Conservation (phyloP, 2,888 invertebrate species). For the Caenorhabditis becei region DNA sequence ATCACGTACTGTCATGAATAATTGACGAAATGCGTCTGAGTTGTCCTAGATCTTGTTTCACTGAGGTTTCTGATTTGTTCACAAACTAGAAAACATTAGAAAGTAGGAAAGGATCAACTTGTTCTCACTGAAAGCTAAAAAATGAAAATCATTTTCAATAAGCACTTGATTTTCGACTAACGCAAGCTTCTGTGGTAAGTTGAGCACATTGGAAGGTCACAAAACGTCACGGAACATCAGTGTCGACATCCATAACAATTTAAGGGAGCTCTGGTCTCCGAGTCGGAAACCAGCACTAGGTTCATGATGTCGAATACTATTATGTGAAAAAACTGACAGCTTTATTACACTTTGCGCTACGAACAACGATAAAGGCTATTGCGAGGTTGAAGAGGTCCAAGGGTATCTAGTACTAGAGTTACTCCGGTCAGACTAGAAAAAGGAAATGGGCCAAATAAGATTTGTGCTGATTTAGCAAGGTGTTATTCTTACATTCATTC, state of each 20-base stretch:
- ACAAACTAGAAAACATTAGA: neutral
- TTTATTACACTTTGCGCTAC: constrained; percentile 42
- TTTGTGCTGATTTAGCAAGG: constrained; percentile 7
- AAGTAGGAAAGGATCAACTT: neutral
- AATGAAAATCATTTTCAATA: constrained; percentile 4
- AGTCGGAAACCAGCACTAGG: constrained; percentile 9
- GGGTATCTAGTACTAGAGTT: neutral
- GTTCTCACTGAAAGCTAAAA: neutral
- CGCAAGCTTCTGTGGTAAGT: neutral
- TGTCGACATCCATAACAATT: constrained; percentile 10
- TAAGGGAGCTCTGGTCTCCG: neutral
- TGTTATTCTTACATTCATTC: neutral
- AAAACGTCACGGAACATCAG: constrained; percentile 11
- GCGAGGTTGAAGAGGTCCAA: neutral
- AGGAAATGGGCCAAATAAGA: neutral
- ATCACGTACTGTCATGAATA: constrained; percentile 29
- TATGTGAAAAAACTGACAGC: constrained; percentile 45
- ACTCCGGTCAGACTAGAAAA: neutral
- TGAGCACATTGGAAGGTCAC: neutral
- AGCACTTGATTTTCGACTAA: constrained; percentile 1
- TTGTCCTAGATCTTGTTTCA: constrained; percentile 27
- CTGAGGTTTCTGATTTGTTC: constrained; percentile 5
- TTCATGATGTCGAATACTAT: constrained; percentile 25
- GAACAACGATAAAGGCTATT: neutral
- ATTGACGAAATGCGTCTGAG: constrained; percentile 37